Evolutionary conservation across 2,113 vertebrate species (phyloP).

Genomic region (Notothenia coriiceps): DNA sequence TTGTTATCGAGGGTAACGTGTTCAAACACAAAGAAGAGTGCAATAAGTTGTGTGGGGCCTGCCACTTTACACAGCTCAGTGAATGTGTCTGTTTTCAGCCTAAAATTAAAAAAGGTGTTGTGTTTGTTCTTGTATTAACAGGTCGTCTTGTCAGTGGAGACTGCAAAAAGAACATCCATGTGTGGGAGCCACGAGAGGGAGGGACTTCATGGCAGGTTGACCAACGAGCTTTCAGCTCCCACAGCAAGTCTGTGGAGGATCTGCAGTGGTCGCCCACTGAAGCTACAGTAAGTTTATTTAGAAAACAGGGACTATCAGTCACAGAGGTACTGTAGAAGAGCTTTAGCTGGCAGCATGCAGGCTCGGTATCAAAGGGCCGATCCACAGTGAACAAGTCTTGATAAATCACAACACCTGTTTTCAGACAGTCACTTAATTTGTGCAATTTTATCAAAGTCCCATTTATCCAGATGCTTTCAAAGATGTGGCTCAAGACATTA

Average conservation of each 20-base stretch:
- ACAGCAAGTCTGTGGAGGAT: conserved; percentile 91
- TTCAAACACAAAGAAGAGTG: too few species aligned
- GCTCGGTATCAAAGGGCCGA: not conserved
- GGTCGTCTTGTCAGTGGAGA: conserved; percentile 91
- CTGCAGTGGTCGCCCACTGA: conserved; percentile 94
- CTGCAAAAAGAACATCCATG: conserved; percentile 93
- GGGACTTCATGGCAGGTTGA: conserved; percentile 90
- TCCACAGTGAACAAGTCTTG: too few species aligned
- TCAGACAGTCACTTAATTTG: too few species aligned
- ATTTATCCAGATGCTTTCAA: too few species aligned
- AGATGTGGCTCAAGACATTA: too few species aligned
- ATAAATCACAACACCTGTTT: too few species aligned
- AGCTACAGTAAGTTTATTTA: conserved; percentile 86
- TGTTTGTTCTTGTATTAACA: conserved; percentile 55
- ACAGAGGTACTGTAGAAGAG: not conserved
- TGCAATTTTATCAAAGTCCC: too few species aligned
- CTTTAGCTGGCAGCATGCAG: not conserved
- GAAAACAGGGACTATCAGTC: not conserved
- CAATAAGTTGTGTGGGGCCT: too few species aligned
- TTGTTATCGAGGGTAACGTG: too few species aligned
- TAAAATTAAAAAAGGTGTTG: not conserved
- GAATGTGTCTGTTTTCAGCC: not conserved
- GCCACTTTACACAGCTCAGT: too few species aligned
- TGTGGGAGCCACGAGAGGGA: conserved; percentile 89
- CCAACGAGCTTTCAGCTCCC: conserved; percentile 91